Conservation (phyloP, 2,797 vertebrate species). For the Okamejei kenojei region DNA sequence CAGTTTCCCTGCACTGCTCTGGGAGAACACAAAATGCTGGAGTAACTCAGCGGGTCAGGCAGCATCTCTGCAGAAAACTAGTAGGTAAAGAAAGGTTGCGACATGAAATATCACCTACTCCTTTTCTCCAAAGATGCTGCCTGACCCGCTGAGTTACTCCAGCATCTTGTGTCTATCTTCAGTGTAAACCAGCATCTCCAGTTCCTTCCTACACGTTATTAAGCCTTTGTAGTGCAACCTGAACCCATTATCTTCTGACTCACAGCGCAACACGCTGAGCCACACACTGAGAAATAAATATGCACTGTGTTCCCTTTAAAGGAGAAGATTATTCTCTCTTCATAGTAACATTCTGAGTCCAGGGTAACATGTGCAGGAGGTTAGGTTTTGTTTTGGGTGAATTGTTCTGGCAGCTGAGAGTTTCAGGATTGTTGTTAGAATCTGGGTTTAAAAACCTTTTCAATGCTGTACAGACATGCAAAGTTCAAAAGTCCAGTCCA, state of each 20-base stretch:
- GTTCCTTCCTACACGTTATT: too few relatives aligned
- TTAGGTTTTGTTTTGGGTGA: not conserved
- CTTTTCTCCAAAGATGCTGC: too few relatives aligned
- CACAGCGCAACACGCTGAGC: not conserved
- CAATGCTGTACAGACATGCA: not conserved
- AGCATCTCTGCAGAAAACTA: too few relatives aligned
- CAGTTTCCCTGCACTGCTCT: not conserved
- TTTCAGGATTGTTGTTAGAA: constrained; percentile 5
- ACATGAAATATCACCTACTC: too few relatives aligned
- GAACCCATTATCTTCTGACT: not conserved
- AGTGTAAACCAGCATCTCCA: too few relatives aligned
- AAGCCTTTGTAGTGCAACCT: not conserved
- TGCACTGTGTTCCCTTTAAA: not conserved
- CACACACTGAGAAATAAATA: not conserved
- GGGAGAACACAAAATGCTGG: not conserved
- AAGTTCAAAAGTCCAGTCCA: not conserved
- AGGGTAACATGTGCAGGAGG: not conserved
- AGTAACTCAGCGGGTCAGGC: too few relatives aligned
- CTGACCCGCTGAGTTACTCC: too few relatives aligned
- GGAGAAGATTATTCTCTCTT: not conserved
- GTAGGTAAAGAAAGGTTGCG: too few relatives aligned
- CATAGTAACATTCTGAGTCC: not conserved
- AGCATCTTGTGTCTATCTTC: too few relatives aligned
- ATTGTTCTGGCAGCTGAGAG: not conserved
- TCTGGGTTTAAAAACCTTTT: not conserved